phyloP scores from a whole-genome alignment of 2,113 vertebrate genomes.

The Taxidea taxus region DNA sequence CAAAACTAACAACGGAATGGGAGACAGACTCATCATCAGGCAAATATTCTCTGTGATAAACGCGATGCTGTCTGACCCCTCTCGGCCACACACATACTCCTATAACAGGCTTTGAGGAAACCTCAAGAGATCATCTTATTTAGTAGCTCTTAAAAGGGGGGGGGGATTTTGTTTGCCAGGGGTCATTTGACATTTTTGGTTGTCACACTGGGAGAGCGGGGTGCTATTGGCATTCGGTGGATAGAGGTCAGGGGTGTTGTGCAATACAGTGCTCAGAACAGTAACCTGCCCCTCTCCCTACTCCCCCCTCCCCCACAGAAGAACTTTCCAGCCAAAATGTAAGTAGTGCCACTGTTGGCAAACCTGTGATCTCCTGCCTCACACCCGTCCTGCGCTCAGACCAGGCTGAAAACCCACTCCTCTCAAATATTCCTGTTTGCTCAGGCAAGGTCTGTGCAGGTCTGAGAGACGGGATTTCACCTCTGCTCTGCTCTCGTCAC shows the following conservation, averaged over 20 bases:
- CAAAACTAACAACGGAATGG: background rate
- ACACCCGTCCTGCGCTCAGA: background rate
- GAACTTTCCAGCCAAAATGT: background rate
- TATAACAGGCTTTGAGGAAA: background rate
- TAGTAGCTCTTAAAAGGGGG: background rate
- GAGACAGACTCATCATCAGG: background rate
- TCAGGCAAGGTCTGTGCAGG: background rate
- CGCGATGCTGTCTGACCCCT: background rate
- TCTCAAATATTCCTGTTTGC: background rate
- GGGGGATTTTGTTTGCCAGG: background rate
- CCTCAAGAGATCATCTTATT: background rate
- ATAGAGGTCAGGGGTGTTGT: background rate
- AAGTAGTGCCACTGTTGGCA: background rate
- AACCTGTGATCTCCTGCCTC: background rate
- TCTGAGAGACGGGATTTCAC: background rate
- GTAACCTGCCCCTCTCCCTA: background rate
- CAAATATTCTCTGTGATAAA: background rate
- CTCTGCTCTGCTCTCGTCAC: background rate
- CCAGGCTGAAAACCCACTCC: too few species aligned
- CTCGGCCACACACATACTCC: background rate
- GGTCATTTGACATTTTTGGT: background rate
- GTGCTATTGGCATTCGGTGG: too few species aligned
- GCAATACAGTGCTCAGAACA: background rate
- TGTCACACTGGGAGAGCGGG: background rate
- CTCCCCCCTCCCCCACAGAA: accelerated